phyloP scores from a whole-genome alignment of 2,888 invertebrate species.

The Drosophila lacicola region DNA sequence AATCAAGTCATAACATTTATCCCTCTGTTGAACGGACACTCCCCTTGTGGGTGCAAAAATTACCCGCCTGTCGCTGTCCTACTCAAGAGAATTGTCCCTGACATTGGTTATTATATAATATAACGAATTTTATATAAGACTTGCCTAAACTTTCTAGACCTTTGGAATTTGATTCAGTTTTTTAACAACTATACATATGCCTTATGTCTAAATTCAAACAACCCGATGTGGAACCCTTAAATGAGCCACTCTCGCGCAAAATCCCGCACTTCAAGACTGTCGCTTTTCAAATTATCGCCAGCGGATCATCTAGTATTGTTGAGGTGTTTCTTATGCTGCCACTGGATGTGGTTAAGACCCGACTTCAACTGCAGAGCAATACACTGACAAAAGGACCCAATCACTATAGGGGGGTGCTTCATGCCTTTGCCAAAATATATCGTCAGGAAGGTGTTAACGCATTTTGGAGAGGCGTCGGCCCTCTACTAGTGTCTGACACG shows the following conservation, averaged over 20 bases:
- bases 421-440: conserved; percentile 47
- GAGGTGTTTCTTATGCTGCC: conserved; percentile 44
- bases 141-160: too few relatives aligned
- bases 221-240: background rate
- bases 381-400: rapidly evolving
- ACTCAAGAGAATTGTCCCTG: too few relatives aligned
- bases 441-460: conserved; percentile 29
- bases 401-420: conserved; percentile 29
- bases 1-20: too few relatives aligned
- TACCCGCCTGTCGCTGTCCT: too few relatives aligned
- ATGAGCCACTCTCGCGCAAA: background rate
- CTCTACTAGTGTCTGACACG: conserved; percentile 40
- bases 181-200: conserved; percentile 4
- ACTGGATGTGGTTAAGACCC: conserved; percentile 59
- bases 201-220: conserved; percentile 11
- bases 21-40: too few relatives aligned
- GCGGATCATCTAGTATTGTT: conserved; percentile 37
- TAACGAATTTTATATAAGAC: too few relatives aligned
- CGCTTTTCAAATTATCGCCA: conserved; percentile 22
- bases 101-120: too few relatives aligned
- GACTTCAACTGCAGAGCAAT: conserved; percentile 53
- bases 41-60: too few relatives aligned
- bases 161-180: too few relatives aligned
- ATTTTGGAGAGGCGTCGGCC: conserved; percentile 53
- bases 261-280: background rate